Percentiles rank a stretch among this genome's conserved stretches.
These are phyloP conservation scores for Microhierax caerulescens DNA, from an alignment of 2,797 vertebrate genomes.

Conservation along the genomic window DNA sequence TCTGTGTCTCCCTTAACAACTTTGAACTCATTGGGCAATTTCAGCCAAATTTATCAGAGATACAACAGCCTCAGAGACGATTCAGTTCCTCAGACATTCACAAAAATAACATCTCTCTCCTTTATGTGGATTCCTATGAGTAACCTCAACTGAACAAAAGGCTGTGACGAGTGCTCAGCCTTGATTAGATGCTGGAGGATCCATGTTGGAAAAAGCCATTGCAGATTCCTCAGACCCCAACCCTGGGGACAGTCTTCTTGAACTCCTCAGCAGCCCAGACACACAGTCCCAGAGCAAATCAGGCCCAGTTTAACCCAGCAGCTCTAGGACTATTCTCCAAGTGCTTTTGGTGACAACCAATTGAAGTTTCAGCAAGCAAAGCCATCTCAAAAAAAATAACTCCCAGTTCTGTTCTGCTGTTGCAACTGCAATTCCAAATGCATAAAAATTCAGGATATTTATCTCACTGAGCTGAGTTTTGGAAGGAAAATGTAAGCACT, in stretches of 20 bases:
- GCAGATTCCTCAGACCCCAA: not conserved
- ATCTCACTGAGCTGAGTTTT: not conserved
- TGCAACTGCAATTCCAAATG: not conserved
- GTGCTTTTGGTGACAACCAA: not conserved
- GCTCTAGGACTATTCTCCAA: not conserved
- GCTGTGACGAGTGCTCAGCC: not conserved
- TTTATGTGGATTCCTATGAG: not conserved
- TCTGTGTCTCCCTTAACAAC: constrained; percentile 31
- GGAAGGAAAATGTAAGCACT: not conserved
- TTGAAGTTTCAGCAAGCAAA: not conserved
- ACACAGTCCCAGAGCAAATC: not conserved
- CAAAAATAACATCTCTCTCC: constrained; percentile 21
- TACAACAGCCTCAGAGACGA: constrained; percentile 22
- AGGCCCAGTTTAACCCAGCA: not conserved
- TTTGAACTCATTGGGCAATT: constrained; percentile 59
- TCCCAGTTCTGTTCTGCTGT: not conserved
- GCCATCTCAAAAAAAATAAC: not conserved
- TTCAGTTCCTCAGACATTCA: constrained; percentile 36
- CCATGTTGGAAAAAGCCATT: not conserved
- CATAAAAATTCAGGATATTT: not conserved
- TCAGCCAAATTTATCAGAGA: constrained; percentile 53
- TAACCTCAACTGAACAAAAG: constrained; percentile 32
- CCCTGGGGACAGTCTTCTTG: not conserved
- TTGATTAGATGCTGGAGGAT: not conserved
- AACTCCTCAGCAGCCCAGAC: not conserved